A percentile compares a stretch with the other conserved stretches of the same genome.
These are phyloP conservation scores for Pheosia gnoma DNA, from an alignment of 2,888 invertebrate genomes.

Conservation along the genomic window DNA sequence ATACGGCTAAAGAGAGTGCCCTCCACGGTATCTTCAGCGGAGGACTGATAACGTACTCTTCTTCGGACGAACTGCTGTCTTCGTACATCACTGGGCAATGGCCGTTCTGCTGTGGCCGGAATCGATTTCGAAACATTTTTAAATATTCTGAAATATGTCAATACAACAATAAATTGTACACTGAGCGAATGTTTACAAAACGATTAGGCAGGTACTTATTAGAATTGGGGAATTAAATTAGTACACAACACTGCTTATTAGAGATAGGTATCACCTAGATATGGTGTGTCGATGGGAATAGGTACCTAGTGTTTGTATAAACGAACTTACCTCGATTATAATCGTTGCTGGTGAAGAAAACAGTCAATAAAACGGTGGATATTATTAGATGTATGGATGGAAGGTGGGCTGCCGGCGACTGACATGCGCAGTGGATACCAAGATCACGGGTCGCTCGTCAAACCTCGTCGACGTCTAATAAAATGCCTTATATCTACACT, in stretches of 20 bases:
- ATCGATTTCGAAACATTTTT: constrained; percentile 5
- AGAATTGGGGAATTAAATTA: too few species aligned
- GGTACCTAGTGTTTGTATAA: neutral
- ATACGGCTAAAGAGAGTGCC: constrained; percentile 87
- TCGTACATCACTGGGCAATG: constrained; percentile 66
- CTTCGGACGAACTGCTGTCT: constrained; percentile 83
- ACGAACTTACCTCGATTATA: neutral
- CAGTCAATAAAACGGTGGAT: neutral
- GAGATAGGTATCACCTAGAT: too few species aligned
- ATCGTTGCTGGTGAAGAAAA: neutral
- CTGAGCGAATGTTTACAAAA: too few species aligned
- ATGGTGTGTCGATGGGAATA: too few species aligned
- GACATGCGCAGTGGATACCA: neutral
- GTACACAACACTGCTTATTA: too few species aligned
- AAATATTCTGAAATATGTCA: neutral
- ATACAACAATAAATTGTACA: too few species aligned
- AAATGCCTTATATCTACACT: too few species aligned
- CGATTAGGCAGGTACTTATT: too few species aligned
- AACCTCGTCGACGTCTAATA: too few species aligned
- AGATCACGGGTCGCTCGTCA: too few species aligned
- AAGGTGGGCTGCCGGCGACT: neutral
- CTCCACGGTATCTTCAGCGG: constrained; percentile 88
- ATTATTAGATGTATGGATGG: neutral
- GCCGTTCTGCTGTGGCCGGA: constrained; percentile 68
- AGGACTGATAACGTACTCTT: constrained; percentile 82